Evolutionary conservation across 1,140 invertebrate genomes (phyloP).

Genomic region (Bacillus rossius): DNA sequence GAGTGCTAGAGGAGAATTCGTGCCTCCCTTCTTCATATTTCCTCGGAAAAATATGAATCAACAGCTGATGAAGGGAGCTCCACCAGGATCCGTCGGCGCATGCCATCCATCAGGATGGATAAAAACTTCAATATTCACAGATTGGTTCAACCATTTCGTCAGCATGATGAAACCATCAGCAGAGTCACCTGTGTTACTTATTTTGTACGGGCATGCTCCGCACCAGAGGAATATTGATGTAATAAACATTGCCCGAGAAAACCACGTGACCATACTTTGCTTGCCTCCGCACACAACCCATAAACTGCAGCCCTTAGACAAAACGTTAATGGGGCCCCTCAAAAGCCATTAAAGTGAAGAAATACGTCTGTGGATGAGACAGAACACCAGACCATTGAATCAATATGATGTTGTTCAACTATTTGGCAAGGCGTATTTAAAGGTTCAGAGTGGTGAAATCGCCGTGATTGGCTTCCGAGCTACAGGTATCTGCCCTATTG

Average conservation of each 20-base stretch:
- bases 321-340: too few relatives aligned
- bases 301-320: slow-evolving; percentile 16
- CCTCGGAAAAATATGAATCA: slow-evolving; percentile 33
- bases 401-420: slow-evolving; percentile 14
- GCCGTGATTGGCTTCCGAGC: slow-evolving; percentile 24
- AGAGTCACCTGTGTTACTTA: slow-evolving; percentile 29
- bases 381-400: too few relatives aligned
- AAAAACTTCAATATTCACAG: slow-evolving; percentile 21
- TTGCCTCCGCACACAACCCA: too few relatives aligned
- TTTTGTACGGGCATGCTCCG: too few relatives aligned
- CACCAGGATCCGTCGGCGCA: slow-evolving; percentile 29
- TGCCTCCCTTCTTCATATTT: slow-evolving; percentile 36
- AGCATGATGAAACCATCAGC: slow-evolving; percentile 15
- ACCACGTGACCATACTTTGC: too few relatives aligned
- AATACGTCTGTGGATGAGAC: too few relatives aligned
- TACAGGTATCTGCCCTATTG: slow-evolving; percentile 24
- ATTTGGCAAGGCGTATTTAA: slow-evolving; percentile 14
- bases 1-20: slow-evolving; percentile 33
- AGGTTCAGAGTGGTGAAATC: slow-evolving; percentile 18
- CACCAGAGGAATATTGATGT: too few relatives aligned
- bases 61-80: slow-evolving; percentile 31
- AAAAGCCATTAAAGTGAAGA: too few relatives aligned
- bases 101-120: slow-evolving; percentile 30
- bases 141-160: slow-evolving; percentile 30
- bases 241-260: too few relatives aligned